Base-by-base conservation (phyloP, 2,113 vertebrate species). In the Hippoglossus stenolepis region DNA sequence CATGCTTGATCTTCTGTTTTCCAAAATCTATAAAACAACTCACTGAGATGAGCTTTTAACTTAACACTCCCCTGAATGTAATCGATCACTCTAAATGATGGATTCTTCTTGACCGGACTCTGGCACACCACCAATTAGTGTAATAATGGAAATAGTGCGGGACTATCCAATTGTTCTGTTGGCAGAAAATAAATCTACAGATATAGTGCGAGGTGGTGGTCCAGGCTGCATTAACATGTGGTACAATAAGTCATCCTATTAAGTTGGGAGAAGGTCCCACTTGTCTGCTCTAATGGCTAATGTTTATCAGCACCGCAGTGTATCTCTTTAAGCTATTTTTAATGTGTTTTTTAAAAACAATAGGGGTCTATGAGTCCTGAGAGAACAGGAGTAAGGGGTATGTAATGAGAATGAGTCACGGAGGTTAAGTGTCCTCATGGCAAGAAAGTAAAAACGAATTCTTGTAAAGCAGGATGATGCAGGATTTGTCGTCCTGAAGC, bases 291-390 rank as follows among this genome's bases (percentile, higher is more conserved):
- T 56, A 65, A 70, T 65, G 65, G 75, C 69, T 65, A 21, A 70
- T 65, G 17, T 60, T 66, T 80, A n/a, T 79, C 59, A 68, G 68
- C 31, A 14, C 18, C 35, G 20, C 47, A 65, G 2, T 24, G 24
- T 31, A 31, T 31, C 31, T 61, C 64, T 40, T 45, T 20, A 23
- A 61, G 66, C 67, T 62, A 10, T 40, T 77, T 76, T 77, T 31
- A 70, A 80, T 80, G 43, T 17, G 1, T 72, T 51, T 51, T 51
- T 51, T 8, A 18, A 53, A 69, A 21, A 61, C 31, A 73, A 56
- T 65, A 12, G 15, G 18, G 54, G 51, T 10, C 6, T 8, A 31
- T 56, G 59, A 47, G n/a, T 85, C 73, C 66, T 0, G 13, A 65
- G 65, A 69, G 45, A 69, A 49, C 35, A 47, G 54, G 17, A 40